Base-by-base conservation (phyloP, 2,888 invertebrate genomes). In the Scaptomyza polygonia region DNA sequence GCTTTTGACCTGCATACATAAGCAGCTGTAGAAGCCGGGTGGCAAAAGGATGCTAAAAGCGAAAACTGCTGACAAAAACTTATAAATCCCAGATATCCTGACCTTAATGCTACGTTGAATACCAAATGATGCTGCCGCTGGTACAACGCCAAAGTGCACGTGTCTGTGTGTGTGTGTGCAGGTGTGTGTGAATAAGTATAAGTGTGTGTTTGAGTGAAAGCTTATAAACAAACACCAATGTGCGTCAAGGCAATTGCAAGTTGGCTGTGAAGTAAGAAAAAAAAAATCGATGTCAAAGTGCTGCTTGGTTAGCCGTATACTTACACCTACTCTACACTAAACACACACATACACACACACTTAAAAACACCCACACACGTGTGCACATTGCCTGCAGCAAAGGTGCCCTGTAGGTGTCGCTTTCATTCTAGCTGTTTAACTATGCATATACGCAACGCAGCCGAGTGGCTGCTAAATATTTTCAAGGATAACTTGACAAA, bases 31-130 rank as follows among this genome's bases (percentile, higher is more conserved):
- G 36, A 39, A 39, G 8, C 14, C 8, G 16, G 1, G 39, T 6
- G 9, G 39, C 16, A 42, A 72, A 69, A 55, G 67, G 66, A 68
- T 73, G 67, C 30, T 77, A 77, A 73, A 70, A 77, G 65, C 58
- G 73, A 78, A 39, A 79, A 76, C 72, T 84, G 88, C 84, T 86
- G 84, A 77, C 86, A 77, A 89, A 39, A 86, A 88, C 80, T 80
- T 86, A 79, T 86, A 89, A 88, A 88, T 88, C 89, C 84, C 76
- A 79, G 80, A 88, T 88, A 87, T 88, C 79, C 89, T 89, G 89
- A 84, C 86, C 89, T 86, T 89, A 89, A 88, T 88, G 89, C 90
- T 67, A 69, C 73, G 78, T 70, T 88, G 88, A 88, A 86, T 88
- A 85, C 72, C 56, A 86, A 88, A 88, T 88, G 84, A 79, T 86